Percentiles rank a stretch among this genome's conserved stretches.
These are phyloP conservation scores for Periplaneta americana DNA, from an alignment of 1,140 invertebrate genomes.

Conservation along the genomic window DNA sequence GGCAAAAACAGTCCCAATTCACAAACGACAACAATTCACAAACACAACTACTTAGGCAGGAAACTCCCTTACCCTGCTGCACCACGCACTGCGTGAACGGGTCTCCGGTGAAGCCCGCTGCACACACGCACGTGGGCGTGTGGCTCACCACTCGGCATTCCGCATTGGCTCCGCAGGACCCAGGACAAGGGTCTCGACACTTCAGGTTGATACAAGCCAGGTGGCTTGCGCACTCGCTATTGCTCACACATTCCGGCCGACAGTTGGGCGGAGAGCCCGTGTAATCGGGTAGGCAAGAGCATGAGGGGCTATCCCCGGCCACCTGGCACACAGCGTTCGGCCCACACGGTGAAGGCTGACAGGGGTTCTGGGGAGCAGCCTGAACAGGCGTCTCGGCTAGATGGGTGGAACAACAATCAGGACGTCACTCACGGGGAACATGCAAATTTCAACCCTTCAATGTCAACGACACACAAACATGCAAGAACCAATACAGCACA, in stretches of 20 bases:
- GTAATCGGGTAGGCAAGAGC: constrained; percentile 31
- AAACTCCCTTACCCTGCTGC: background rate
- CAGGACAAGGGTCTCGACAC: constrained; percentile 34
- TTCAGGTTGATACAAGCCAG: constrained; percentile 30
- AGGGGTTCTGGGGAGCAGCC: constrained; percentile 38
- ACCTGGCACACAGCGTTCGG: constrained; percentile 52
- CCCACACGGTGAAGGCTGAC: constrained; percentile 50
- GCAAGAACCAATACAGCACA: background rate
- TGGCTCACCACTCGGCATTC: constrained; percentile 36
- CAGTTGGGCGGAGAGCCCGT: constrained; percentile 30
- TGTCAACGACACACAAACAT: background rate
- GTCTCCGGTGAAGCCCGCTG: constrained; percentile 37
- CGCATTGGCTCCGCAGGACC: constrained; percentile 36
- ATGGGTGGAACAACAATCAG: background rate
- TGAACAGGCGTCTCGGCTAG: constrained; percentile 24
- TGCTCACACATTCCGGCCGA: constrained; percentile 30
- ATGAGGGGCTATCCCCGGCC: constrained; percentile 30
- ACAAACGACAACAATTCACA: background rate
- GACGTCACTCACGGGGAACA: constrained; percentile 36
- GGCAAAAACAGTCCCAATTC: background rate
- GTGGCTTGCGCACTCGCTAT: constrained; percentile 29
- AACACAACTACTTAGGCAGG: background rate
- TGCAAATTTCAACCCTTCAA: background rate
- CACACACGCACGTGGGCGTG: constrained; percentile 35
- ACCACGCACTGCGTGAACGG: constrained; percentile 27